phyloP scores from a whole-genome alignment of 2,888 invertebrate genomes.

The Andrena dorsata region DNA sequence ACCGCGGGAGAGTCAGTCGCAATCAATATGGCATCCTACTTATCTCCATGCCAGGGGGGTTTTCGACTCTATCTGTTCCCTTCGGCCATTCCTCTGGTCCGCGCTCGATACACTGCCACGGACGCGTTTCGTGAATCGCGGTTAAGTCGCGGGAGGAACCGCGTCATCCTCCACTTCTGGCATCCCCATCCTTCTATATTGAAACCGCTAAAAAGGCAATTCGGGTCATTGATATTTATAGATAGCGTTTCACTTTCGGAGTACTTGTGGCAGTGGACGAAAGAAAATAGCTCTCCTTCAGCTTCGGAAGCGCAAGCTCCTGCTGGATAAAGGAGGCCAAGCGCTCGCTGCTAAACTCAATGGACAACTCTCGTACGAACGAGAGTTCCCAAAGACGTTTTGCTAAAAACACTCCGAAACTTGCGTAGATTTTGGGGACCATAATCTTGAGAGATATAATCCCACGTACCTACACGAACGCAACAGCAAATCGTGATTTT shows the following conservation, averaged over 20 bases:
- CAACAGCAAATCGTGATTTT: too few species aligned
- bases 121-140: conserved; percentile 21
- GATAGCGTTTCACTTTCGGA: background rate
- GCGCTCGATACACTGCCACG: conserved; percentile 47
- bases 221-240: background rate
- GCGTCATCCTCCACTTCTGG: background rate
- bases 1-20: conserved; percentile 77
- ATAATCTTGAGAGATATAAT: background rate
- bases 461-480: background rate
- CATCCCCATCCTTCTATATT: background rate
- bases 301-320: conserved; percentile 30
- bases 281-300: background rate
- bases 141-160: conserved; percentile 4
- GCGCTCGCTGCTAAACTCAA: conserved; percentile 38
- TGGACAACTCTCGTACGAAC: conserved; percentile 21
- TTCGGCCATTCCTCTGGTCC: conserved; percentile 58
- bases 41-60: conserved; percentile 78
- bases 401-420: conserved; percentile 24
- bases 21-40: conserved; percentile 84
- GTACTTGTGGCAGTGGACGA: background rate
- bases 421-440: conserved; percentile 11
- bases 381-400: conserved; percentile 21
- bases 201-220: background rate
- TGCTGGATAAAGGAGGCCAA: conserved; percentile 27
- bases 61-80: conserved; percentile 65